Evolutionary conservation across 2,113 vertebrate genomes (phyloP).

Genomic region (Fregata magnificens): DNA sequence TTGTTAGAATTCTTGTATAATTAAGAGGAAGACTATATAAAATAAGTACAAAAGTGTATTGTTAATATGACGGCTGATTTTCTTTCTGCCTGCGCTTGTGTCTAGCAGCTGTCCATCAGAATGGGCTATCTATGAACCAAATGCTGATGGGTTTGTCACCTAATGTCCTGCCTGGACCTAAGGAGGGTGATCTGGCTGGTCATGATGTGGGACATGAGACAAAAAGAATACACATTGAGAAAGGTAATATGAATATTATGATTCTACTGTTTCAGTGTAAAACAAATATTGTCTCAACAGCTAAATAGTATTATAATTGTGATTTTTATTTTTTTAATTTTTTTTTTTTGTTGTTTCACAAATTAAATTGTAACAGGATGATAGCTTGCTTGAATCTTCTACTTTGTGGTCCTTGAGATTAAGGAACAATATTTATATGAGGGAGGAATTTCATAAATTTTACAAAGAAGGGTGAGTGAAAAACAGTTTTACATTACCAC

Average conservation of each 20-base stretch:
- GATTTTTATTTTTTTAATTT: neutral
- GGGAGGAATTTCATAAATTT: neutral
- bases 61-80: neutral
- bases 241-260: conserved; percentile 80
- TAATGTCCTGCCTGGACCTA: conserved; percentile 92
- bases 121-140: conserved; percentile 97
- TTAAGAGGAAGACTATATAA: neutral
- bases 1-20: neutral
- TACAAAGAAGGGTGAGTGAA: neutral
- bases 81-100: conserved; percentile 1
- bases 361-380: neutral
- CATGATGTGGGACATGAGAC: conserved; percentile 92
- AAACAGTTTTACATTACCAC: neutral
- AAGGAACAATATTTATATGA: neutral
- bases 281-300: neutral
- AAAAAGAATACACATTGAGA: conserved; percentile 95
- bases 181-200: conserved; percentile 95
- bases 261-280: neutral
- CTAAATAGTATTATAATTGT: neutral
- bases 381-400: neutral
- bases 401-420: neutral
- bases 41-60: neutral
- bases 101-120: conserved; percentile 90
- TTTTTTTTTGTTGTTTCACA: neutral
- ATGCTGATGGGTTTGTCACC: conserved; percentile 95